Evolutionary conservation across 2,797 vertebrate species (phyloP).

Genomic region (Muscicapa comitata): DNA sequence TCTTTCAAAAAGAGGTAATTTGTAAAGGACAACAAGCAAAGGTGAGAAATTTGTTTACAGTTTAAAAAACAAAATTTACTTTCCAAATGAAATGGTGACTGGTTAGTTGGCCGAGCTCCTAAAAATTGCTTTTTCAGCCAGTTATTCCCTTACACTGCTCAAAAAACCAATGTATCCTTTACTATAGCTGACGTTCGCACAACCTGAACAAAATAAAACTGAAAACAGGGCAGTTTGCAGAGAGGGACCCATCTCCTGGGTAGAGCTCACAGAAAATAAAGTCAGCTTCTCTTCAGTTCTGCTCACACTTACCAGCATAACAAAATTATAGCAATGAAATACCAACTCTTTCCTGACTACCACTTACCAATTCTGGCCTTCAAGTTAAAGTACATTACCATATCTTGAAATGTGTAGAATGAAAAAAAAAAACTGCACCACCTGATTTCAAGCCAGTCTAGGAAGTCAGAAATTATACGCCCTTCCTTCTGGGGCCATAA

Average conservation of each 20-base stretch:
- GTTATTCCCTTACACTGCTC: background rate
- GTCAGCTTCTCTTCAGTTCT: background rate
- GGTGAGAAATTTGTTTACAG: background rate
- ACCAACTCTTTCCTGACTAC: background rate
- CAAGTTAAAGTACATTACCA: background rate
- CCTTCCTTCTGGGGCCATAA: background rate
- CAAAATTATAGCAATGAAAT: background rate
- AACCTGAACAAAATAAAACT: background rate
- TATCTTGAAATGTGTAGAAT: background rate
- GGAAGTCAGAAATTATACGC: background rate
- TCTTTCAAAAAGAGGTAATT: background rate
- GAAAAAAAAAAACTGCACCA: background rate
- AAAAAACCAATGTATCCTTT: background rate
- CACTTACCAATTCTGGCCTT: background rate
- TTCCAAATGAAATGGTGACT: background rate
- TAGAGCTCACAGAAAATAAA: background rate
- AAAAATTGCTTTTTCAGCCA: background rate
- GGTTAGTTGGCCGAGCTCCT: background rate
- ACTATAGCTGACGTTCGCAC: background rate
- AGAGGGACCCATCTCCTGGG: background rate
- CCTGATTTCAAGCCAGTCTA: background rate
- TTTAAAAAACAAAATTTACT: background rate
- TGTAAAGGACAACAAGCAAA: background rate
- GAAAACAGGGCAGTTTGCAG: background rate
- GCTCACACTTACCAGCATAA: background rate